Conservation (phyloP, 2,113 vertebrate genomes). For the Callopanchax toddi region DNA sequence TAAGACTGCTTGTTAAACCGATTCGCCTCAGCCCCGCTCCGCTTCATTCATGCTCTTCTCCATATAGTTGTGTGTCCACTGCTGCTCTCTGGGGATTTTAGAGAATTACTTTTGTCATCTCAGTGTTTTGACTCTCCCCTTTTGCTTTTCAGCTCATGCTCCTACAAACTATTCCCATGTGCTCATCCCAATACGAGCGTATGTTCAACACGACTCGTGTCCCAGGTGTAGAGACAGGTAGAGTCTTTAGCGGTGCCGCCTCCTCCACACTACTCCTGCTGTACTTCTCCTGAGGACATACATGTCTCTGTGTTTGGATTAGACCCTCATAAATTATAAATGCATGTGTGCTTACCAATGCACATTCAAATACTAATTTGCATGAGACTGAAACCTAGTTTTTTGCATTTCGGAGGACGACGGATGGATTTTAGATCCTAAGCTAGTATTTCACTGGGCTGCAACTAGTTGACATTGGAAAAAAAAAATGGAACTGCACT, state of each 20-base stretch:
- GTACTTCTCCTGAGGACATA: constrained; percentile 45
- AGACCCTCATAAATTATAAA: constrained; percentile 14
- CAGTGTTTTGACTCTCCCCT: constrained; percentile 78
- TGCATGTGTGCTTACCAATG: constrained; percentile 50
- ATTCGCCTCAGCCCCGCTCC: constrained; percentile 46
- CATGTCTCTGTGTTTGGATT: constrained; percentile 35
- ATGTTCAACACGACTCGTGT: constrained; percentile 95
- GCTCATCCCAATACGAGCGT: constrained; percentile 96
- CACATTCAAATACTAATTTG: constrained; percentile 48
- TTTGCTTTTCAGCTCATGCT: constrained; percentile 85
- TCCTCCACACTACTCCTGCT: constrained; percentile 54
- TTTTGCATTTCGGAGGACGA: constrained; percentile 19
- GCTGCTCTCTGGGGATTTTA: constrained; percentile 57
- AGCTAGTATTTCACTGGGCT: too few species aligned
- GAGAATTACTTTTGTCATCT: constrained; percentile 66
- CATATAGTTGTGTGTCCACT: constrained; percentile 45
- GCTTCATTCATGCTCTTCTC: constrained; percentile 38
- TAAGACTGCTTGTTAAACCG: constrained; percentile 46
- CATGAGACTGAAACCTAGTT: constrained; percentile 50
- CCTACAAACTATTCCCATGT: constrained; percentile 95
- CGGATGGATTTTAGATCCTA: not conserved
- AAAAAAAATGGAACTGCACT: too few species aligned
- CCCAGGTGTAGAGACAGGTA: constrained; percentile 95
- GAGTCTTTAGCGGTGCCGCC: constrained; percentile 70
- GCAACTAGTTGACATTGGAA: too few species aligned